Evolutionary conservation across 2,797 vertebrate genomes (phyloP).

Genomic region (Lutjanus argentimaculatus): DNA sequence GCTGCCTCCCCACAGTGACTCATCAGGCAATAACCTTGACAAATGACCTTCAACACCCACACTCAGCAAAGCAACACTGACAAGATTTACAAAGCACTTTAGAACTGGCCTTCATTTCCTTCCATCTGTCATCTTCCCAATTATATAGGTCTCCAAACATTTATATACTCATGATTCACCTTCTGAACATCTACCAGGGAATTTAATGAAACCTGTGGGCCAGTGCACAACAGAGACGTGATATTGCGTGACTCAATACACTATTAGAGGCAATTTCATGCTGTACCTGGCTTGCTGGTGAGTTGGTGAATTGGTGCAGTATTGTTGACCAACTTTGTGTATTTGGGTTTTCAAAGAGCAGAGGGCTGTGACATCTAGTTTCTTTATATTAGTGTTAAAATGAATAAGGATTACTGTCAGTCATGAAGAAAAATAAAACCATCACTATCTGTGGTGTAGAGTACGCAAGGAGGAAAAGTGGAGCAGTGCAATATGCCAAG

Average conservation of each 20-base stretch:
- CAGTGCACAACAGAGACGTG: constrained; percentile 6
- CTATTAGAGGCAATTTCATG: constrained; percentile 17
- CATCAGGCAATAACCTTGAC: constrained; percentile 79
- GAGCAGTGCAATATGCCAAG: constrained; percentile 67
- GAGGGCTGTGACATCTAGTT: constrained; percentile 12
- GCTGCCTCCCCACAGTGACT: constrained; percentile 61
- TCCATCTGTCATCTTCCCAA: constrained; percentile 56
- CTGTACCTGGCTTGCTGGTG: background rate
- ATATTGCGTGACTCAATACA: constrained; percentile 25
- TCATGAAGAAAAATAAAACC: constrained; percentile 30
- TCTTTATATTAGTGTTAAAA: constrained; percentile 40
- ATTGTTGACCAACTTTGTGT: constrained; percentile 14
- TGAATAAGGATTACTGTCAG: constrained; percentile 40
- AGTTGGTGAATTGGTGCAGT: background rate
- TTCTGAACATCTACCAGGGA: constrained; percentile 26
- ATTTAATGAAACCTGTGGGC: constrained; percentile 46
- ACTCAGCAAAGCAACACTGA: constrained; percentile 54
- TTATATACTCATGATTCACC: constrained; percentile 53
- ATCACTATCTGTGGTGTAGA: constrained; percentile 29
- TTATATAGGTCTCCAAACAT: constrained; percentile 44
- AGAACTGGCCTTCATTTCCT: constrained; percentile 44
- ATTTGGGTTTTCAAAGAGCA: constrained; percentile 12
- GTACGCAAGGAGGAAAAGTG: constrained; percentile 51
- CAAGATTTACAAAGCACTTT: constrained; percentile 71
- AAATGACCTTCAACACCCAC: constrained; percentile 77